phyloP scores from a whole-genome alignment of 2,113 vertebrate species.

The Thamnophis sirtalis region DNA sequence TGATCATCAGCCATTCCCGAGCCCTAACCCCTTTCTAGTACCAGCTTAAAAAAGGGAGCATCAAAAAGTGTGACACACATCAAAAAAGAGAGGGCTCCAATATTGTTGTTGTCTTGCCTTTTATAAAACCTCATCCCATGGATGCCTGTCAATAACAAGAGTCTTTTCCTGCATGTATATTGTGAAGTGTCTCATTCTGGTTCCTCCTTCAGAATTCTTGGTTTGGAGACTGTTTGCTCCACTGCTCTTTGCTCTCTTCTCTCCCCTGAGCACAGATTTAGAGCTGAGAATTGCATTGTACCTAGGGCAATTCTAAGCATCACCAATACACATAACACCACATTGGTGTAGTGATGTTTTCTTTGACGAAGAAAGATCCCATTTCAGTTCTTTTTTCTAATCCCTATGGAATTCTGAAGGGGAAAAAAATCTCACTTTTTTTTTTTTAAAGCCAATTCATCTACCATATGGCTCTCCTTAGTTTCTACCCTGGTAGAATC shows the following conservation, averaged over 20 bases:
- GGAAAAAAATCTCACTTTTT: background rate
- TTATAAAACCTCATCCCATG: background rate
- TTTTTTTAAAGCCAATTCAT: background rate
- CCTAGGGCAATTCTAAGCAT: background rate
- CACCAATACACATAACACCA: background rate
- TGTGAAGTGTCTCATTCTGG: background rate
- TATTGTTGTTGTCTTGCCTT: background rate
- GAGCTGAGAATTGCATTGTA: background rate
- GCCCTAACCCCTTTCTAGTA: background rate
- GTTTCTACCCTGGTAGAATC: background rate
- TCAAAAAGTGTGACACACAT: background rate
- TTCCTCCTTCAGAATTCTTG: background rate
- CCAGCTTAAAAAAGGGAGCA: background rate
- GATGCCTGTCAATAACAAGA: background rate
- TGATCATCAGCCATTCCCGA: background rate
- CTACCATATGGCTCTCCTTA: background rate
- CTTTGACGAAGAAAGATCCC: background rate
- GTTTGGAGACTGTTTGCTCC: background rate
- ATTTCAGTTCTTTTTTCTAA: background rate
- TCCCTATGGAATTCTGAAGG: background rate
- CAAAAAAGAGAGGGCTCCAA: background rate
- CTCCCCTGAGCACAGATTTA: background rate
- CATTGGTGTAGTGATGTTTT: background rate
- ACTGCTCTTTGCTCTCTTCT: background rate
- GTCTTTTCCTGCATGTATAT: background rate